A percentile compares a stretch with the other conserved stretches of the same genome.
phyloP scores from a whole-genome alignment of 1,140 invertebrate species.

The Drosophila subpulchrella region DNA sequence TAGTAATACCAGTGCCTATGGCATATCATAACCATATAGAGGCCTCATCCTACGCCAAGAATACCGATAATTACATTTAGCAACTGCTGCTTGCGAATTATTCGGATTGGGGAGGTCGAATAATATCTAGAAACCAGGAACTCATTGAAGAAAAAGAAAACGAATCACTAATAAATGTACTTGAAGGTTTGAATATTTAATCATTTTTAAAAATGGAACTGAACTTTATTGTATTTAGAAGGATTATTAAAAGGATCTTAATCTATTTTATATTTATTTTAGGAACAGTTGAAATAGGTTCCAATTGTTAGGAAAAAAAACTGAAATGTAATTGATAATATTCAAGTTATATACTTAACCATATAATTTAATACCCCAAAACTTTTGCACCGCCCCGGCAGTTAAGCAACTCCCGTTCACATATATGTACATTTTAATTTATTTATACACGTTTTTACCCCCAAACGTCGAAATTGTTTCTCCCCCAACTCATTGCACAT shows the following conservation, averaged over 20 bases:
- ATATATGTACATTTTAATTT: slow-evolving; percentile 72
- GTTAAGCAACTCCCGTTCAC: not conserved
- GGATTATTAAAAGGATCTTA: too few species aligned
- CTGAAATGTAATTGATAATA: not conserved
- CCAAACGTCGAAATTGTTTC: slow-evolving; percentile 52
- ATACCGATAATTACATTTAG: slow-evolving; percentile 78
- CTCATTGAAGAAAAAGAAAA: not conserved
- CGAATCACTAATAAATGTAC: too few species aligned
- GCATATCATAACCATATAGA: slow-evolving; percentile 27
- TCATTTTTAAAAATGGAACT: too few species aligned
- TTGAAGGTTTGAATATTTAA: too few species aligned
- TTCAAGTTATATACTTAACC: not conserved
- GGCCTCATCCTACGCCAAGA: slow-evolving; percentile 46
- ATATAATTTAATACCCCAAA: not conserved
- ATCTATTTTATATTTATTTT: too few species aligned
- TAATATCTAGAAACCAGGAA: not conserved
- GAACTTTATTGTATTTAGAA: not conserved
- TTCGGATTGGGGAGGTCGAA: slow-evolving; percentile 16
- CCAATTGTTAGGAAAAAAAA: not conserved
- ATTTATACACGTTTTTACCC: slow-evolving; percentile 70
- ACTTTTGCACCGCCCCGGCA: slow-evolving; percentile 25
- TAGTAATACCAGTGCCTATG: slow-evolving; percentile 18
- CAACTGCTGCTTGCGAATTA: slow-evolving; percentile 38
- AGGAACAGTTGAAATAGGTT: too few species aligned
- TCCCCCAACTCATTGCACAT: slow-evolving; percentile 48